Evolutionary conservation across 2,888 invertebrate genomes (phyloP), one percentile per base, ranked within the genome.

Genomic region (Ametastegia equiseti): DNA sequence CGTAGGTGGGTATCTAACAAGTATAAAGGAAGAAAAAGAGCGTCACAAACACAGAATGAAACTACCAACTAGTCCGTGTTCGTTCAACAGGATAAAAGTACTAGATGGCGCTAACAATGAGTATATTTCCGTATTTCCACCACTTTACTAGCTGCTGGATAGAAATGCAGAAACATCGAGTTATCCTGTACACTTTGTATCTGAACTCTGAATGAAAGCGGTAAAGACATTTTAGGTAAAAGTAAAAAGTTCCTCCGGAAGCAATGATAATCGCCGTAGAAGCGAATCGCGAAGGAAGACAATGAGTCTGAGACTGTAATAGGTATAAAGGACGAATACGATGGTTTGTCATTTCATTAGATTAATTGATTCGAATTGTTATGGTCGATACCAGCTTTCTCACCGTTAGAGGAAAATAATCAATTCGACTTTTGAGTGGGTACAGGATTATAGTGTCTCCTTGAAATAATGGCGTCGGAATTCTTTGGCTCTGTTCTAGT

Each of bases 1-100:
- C 27, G 15, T 13, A 54, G 54, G 19, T 15, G 15, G n/a, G 15
- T 30, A n/a, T n/a, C n/a, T n/a, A n/a, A n/a, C n/a, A n/a, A n/a
- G n/a, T n/a, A n/a, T n/a, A 63, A 63, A 63, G 63, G 63, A 33
- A 33, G 27, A 63, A 63, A 33, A 30, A 23, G 63, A 63, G 63
- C 63, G 9, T 33, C 11, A 33, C 63, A 33, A 63, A 63, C 30
- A 13, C n/a, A 15, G 63, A 11, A 54, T 15, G 2, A 63, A 4
- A 33, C n/a, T n/a, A 15, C 15, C 63, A 33, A 33, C 63, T 33
- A 63, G 33, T 15, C 1, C 63, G 54, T 54, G 54, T 54, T 54
- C 54, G 19, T 54, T 54, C 1, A 54, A 54, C 54, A 11, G 19
- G 54, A 23, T 54, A 3, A 54, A 54, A 54, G 54, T 54, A 23